phyloP scores from a whole-genome alignment of 1,140 invertebrate species.

The Doryteuthis pealeii region DNA sequence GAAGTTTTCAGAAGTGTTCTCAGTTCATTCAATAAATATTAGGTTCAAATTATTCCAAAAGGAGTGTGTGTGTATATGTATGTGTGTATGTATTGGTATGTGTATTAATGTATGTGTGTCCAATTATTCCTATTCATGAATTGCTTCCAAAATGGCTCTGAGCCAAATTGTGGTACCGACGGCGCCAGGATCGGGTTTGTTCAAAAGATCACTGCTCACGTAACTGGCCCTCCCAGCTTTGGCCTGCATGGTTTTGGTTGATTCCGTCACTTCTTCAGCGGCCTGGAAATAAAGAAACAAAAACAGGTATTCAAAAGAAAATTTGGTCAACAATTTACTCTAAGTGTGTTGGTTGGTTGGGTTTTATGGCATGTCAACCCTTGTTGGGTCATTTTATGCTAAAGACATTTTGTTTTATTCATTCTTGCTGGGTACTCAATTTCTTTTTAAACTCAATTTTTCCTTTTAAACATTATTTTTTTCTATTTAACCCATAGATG shows the following conservation, averaged over 20 bases:
- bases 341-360: too few species aligned
- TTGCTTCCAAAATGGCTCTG: slow-evolving; percentile 59
- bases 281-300: slow-evolving; percentile 48
- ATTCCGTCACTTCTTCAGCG: slow-evolving; percentile 59
- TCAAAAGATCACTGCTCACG: slow-evolving; percentile 49
- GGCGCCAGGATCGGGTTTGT: slow-evolving; percentile 70
- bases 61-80: not conserved
- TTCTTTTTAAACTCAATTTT: not conserved
- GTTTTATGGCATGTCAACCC: too few species aligned
- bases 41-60: too few species aligned
- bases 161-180: slow-evolving; percentile 69
- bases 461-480: not conserved
- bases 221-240: slow-evolving; percentile 62
- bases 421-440: too few species aligned
- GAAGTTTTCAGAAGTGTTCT: too few species aligned
- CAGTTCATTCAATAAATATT: too few species aligned
- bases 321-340: slow-evolving; percentile 32
- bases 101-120: not conserved
- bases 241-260: slow-evolving; percentile 66
- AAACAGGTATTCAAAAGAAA: slow-evolving; percentile 45
- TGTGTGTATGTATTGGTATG: slow-evolving; percentile 4
- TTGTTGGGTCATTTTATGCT: too few species aligned
- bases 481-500: too few species aligned
- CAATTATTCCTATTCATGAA: not conserved
- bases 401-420: too few species aligned